A percentile compares a stretch with the other conserved stretches of the same genome.
These are phyloP conservation scores for Myotis lucifugus DNA, from an alignment of 2,113 vertebrate species.

Conservation along the genomic window DNA sequence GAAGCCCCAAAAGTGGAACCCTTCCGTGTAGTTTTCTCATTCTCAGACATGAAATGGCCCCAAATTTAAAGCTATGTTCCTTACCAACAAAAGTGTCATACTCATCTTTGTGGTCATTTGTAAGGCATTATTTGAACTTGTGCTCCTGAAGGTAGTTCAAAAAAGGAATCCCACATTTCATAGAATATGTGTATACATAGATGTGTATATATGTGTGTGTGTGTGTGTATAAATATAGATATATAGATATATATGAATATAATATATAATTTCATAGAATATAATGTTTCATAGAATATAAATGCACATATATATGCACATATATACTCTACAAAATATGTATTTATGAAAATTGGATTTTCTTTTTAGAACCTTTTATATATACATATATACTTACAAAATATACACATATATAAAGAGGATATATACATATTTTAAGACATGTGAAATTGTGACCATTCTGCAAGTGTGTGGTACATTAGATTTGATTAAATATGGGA, in stretches of 20 bases:
- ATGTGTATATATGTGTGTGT: not conserved
- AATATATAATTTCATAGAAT: not conserved
- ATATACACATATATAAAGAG: not conserved
- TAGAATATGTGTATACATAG: not conserved
- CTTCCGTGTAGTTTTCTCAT: not conserved
- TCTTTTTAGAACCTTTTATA: not conserved
- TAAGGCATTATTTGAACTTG: not conserved
- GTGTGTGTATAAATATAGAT: too few relatives aligned
- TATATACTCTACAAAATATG: not conserved
- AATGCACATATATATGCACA: not conserved
- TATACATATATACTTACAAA: not conserved
- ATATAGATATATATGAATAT: not conserved
- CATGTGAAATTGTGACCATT: not conserved
- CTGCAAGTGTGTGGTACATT: not conserved
- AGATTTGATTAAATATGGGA: not conserved
- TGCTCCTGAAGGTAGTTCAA: not conserved
- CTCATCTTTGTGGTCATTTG: not conserved
- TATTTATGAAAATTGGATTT: not conserved
- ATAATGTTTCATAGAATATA: not conserved
- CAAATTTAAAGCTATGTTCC: not conserved
- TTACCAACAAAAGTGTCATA: not conserved
- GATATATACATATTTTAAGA: not conserved
- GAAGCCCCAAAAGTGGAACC: rapidly evolving
- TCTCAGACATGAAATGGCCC: not conserved
- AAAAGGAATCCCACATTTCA: not conserved